Base-by-base conservation (phyloP, 2,113 vertebrate species). In the Eclectus roratus region DNA sequence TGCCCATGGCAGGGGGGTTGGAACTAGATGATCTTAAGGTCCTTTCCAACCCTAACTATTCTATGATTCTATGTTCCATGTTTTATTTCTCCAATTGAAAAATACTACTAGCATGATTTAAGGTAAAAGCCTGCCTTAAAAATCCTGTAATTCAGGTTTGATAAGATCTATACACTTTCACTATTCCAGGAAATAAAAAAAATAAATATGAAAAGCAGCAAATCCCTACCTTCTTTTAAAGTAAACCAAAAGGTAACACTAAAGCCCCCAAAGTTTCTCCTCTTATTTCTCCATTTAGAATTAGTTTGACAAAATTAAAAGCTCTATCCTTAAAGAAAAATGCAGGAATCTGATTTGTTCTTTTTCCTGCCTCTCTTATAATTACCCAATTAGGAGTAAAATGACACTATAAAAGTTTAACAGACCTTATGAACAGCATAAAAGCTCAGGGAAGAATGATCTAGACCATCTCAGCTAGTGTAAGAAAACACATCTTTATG, bases 91-190 rank as follows among this genome's bases (percentile, higher is more conserved):
- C 46, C 27, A 87, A 55, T 25, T 35, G 52, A 47, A 85, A 91
- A 82, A 65, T 43, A 70, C 56, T 72, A 55, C 35, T 49, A 47
- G 49, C 43, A 85, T n/a, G 37, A 69, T 27, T 85, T 77, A 55
- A 88, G 53, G 70, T 94, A 91, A 85, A 89, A 88, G 29, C 4
- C 31, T 80, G 15, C 60, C n/a, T 72, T 85, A 87, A 91, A 95
- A 93, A 89, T 94, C 78, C 35, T 79, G 58, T 17, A 85, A 77
- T 91, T 90, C 85, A 80, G 52, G 82, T 94, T 90, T 88, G 74
- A 31, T 91, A 82, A 91, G 33, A 81, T 89, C 49, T 28, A 33
- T 27, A 76, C 17, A 44, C 64, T 33, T 68, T 19, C n/a, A 81
- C 3, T 58, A 64, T 27, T 74, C 11, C 46, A 83, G 35, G 25